Evolutionary conservation across 1,140 invertebrate species (phyloP).

Genomic region (Solen grandis): DNA sequence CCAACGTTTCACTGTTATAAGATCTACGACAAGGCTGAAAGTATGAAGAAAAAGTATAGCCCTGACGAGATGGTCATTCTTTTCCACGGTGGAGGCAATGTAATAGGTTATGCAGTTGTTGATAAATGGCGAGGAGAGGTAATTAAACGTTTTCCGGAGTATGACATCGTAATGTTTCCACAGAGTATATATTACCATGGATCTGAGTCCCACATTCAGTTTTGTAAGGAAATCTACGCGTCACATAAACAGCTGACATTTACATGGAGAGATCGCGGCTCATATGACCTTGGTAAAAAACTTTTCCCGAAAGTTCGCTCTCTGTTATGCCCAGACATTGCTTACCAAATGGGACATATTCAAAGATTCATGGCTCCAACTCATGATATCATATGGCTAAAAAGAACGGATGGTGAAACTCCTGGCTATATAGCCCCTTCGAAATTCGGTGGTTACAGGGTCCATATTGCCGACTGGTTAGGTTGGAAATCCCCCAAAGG

Average conservation of each 20-base stretch:
- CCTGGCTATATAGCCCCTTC: background rate
- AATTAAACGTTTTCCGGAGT: background rate
- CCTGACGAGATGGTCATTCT: background rate
- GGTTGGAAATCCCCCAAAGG: background rate
- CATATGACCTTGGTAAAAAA: background rate
- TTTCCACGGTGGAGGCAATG: conserved; percentile 1
- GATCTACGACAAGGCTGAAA: background rate
- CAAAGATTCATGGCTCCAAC: background rate
- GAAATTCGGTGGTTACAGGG: background rate
- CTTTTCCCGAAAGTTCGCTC: background rate
- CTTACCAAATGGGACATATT: background rate
- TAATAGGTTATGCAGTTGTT: background rate
- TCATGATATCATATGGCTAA: background rate
- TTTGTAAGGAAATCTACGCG: background rate
- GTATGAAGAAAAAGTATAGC: background rate
- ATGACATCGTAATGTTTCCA: background rate
- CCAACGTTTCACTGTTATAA: background rate
- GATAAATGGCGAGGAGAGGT: background rate
- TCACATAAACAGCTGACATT: background rate
- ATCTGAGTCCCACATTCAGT: background rate
- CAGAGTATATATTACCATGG: too few species aligned
- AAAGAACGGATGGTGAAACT: background rate
- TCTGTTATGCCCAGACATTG: background rate
- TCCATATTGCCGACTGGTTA: background rate
- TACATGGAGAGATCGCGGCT: background rate